These are phyloP conservation scores for Lycia hirtaria DNA, from an alignment of 2,888 invertebrate species.

Conservation along the genomic window DNA sequence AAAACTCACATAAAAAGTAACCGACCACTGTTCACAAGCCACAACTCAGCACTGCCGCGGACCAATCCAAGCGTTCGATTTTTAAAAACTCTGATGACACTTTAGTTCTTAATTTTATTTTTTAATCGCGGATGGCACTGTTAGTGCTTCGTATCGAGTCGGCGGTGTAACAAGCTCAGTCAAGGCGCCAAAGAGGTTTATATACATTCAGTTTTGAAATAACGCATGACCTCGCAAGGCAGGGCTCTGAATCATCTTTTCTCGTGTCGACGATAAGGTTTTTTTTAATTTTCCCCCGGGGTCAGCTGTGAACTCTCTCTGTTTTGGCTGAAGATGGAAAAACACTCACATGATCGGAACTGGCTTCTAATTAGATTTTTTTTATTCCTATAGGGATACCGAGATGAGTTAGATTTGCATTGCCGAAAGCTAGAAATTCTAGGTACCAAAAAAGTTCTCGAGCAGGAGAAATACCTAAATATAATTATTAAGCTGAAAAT, in stretches of 20 bases:
- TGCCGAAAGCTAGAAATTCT: too few species aligned
- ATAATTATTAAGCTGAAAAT: too few species aligned
- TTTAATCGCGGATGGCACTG: conserved; percentile 20
- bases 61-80: conserved; percentile 36
- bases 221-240: conserved; percentile 26
- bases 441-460: too few species aligned
- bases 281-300: conserved; percentile 16
- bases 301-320: conserved; percentile 4
- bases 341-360: too few species aligned
- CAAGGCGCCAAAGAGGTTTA: conserved; percentile 41
- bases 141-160: conserved; percentile 35
- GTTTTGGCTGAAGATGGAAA: neutral
- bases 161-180: conserved; percentile 46
- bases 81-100: conserved; percentile 30
- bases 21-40: conserved; percentile 39
- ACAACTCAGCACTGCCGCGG: conserved; percentile 36
- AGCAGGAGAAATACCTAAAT: too few species aligned
- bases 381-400: too few species aligned
- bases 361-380: too few species aligned
- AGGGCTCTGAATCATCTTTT: conserved; percentile 26
- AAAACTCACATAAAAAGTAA: conserved; percentile 37
- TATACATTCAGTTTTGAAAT: conserved; percentile 53
- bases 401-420: too few species aligned
- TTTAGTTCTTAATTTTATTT: conserved; percentile 17
- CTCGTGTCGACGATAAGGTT: conserved; percentile 10